phyloP scores from a whole-genome alignment of 2,888 invertebrate genomes.

The Sialis lutaria region DNA sequence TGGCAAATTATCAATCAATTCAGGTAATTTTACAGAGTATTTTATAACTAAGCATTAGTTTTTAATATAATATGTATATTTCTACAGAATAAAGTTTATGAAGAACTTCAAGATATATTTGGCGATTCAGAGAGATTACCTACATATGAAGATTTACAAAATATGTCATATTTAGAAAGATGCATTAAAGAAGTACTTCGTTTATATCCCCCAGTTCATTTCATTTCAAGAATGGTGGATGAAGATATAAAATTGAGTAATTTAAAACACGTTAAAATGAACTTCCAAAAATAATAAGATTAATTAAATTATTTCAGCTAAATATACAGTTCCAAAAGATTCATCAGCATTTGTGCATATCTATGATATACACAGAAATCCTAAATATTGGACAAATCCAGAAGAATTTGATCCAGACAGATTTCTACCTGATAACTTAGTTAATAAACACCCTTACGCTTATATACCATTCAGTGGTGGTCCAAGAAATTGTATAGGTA shows the following conservation, averaged over 20 bases:
- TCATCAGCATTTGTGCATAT: background rate
- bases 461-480: background rate
- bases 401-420: background rate
- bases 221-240: background rate
- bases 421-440: background rate
- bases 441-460: background rate
- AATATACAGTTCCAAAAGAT: background rate
- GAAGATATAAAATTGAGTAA: background rate
- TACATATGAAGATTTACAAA: background rate
- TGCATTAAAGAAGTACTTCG: constrained; percentile 2
- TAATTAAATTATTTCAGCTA: background rate
- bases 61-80: background rate
- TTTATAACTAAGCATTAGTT: too few relatives aligned
- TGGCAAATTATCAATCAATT: constrained; percentile 27
- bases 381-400: background rate
- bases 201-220: constrained; percentile 1
- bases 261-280: background rate
- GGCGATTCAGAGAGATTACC: background rate
- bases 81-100: constrained; percentile 1
- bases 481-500: background rate
- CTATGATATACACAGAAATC: background rate
- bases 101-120: constrained; percentile 3
- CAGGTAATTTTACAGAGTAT: constrained; percentile 12
- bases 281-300: background rate
- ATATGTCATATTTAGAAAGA: constrained; percentile 1